Conservation (phyloP, 2,888 invertebrate species). For the Volucella zonaria region DNA sequence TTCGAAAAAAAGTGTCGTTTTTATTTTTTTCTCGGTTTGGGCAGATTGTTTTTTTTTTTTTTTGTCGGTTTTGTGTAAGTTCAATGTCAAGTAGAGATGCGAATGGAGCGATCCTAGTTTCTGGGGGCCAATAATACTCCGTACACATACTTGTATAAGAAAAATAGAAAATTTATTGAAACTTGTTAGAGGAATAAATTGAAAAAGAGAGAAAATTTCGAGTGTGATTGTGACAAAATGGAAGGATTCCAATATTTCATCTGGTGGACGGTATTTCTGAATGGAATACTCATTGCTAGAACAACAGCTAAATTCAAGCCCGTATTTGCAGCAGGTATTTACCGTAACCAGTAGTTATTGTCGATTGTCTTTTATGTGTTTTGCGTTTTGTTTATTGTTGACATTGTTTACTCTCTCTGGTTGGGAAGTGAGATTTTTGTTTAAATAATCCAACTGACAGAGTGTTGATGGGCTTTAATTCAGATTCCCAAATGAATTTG, state of each 20-base stretch:
- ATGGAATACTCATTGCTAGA: conserved; percentile 78
- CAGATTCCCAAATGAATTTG: no score
- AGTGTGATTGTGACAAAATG: conserved; percentile 75
- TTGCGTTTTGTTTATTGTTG: conserved; percentile 15
- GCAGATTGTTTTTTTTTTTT: conserved; percentile 1
- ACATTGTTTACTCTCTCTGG: no score
- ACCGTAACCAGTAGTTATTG: neutral
- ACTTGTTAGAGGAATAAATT: conserved; percentile 3
- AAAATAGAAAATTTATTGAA: conserved; percentile 4
- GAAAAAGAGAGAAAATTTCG: conserved; percentile 15
- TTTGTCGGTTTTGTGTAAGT: conserved; percentile 32
- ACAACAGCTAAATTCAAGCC: conserved; percentile 58
- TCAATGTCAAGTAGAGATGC: conserved; percentile 67
- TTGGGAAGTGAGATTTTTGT: no score
- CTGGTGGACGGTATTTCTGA: conserved; percentile 80
- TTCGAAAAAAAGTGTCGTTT: neutral
- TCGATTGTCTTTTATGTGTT: conserved; percentile 19
- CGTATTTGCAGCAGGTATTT: conserved; percentile 51
- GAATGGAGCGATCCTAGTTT: conserved; percentile 34
- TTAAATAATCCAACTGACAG: no score
- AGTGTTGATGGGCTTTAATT: no score
- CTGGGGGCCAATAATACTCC: neutral
- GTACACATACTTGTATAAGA: conserved; percentile 8
- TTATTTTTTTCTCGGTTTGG: conserved; percentile 3
- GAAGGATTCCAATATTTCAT: conserved; percentile 79